Evolutionary conservation across 2,113 vertebrate genomes (phyloP).

Genomic region (Notechis scutatus): DNA sequence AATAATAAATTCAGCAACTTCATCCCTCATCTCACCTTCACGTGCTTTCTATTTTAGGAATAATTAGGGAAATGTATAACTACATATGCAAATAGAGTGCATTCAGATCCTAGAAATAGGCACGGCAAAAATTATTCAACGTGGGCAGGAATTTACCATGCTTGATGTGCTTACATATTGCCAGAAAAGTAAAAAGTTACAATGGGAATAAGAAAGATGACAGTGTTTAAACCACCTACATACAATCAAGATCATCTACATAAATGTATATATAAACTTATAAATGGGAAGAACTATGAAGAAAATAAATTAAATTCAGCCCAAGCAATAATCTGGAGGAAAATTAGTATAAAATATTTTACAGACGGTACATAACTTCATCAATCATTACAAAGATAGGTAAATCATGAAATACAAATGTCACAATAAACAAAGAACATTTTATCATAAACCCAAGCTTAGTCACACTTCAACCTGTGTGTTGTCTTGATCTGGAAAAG

Average conservation of each 20-base stretch:
- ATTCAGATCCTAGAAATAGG: background rate
- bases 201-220: background rate
- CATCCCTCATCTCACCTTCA: background rate
- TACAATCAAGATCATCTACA: background rate
- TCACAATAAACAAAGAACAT: too few relatives aligned
- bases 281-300: background rate
- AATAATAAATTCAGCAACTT: background rate
- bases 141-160: background rate
- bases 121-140: background rate
- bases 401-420: too few relatives aligned
- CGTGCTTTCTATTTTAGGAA: background rate
- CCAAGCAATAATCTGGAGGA: too few relatives aligned
- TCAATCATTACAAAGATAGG: too few relatives aligned
- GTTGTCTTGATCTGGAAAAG: background rate
- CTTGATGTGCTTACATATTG: background rate
- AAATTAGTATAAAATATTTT: too few relatives aligned
- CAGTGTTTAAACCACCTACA: background rate
- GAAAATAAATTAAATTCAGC: too few relatives aligned
- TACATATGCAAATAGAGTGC: background rate
- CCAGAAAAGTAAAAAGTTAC: background rate
- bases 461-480: background rate
- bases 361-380: too few relatives aligned
- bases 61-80: background rate
- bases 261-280: background rate
- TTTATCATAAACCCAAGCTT: background rate